phyloP scores from a whole-genome alignment of 2,113 vertebrate genomes.

The Lasiurus cinereus region DNA sequence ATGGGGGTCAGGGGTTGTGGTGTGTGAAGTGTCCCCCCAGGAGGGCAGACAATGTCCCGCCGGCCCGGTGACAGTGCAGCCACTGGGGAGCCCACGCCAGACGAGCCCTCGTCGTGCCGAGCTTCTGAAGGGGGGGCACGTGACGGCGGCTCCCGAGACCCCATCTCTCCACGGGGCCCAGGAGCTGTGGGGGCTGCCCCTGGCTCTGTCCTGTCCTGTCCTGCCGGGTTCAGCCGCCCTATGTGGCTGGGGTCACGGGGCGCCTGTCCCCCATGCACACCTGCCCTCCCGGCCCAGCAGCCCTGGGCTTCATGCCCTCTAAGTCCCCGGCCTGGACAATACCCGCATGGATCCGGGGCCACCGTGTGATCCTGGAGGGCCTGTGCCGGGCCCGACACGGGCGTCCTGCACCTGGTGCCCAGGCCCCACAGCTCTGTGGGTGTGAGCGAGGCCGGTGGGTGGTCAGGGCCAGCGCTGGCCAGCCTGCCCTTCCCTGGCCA shows the following conservation, averaged over 20 bases:
- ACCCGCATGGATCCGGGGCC: constrained; percentile 77
- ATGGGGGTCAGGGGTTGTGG: too few relatives aligned
- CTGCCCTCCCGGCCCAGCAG: not conserved
- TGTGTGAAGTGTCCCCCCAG: accelerated
- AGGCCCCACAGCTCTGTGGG: constrained; percentile 74
- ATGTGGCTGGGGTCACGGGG: accelerated
- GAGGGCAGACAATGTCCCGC: not conserved
- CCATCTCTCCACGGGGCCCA: accelerated
- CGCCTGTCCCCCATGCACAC: accelerated
- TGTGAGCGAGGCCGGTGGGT: not conserved
- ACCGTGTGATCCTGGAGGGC: constrained; percentile 76
- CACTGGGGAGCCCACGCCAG: accelerated
- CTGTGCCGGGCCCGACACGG: constrained; percentile 54
- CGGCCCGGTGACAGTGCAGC: not conserved
- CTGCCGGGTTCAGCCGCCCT: not conserved
- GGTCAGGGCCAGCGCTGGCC: constrained; percentile 39
- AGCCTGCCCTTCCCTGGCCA: not conserved
- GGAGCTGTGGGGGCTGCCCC: not conserved
- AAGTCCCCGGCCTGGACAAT: constrained; percentile 67
- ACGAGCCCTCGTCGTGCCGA: accelerated
- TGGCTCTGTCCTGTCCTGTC: too few relatives aligned
- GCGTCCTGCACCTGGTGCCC: constrained; percentile 83
- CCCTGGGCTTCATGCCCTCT: constrained; percentile 83
- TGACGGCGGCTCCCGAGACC: accelerated
- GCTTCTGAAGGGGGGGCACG: accelerated